Percentiles rank a stretch among this genome's conserved stretches.
Conservation (phyloP, 2,113 vertebrate species). For the Petrocephalus microphthalmus region DNA sequence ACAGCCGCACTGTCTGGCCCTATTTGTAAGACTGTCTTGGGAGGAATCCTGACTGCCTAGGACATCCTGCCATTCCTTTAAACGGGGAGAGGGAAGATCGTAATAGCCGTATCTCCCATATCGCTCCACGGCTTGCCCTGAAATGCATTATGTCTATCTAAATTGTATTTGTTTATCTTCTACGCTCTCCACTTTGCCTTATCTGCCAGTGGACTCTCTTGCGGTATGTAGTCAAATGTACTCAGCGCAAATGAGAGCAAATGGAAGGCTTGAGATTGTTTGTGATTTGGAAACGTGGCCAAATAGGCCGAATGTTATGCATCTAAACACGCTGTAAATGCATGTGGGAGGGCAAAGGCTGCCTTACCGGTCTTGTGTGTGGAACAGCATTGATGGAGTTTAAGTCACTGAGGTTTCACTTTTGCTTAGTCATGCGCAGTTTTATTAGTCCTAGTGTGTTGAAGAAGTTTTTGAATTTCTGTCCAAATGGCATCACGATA, state of each 20-base stretch:
- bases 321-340: not conserved
- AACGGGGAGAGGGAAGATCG: not conserved
- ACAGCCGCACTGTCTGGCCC: not conserved
- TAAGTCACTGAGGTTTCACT: not conserved
- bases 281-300: not conserved
- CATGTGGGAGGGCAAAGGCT: not conserved
- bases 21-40: not conserved
- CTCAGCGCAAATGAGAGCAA: not conserved
- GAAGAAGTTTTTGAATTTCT: slow-evolving; percentile 3
- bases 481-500: not conserved
- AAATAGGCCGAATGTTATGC: not conserved
- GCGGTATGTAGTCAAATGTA: not conserved
- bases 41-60: not conserved
- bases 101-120: not conserved
- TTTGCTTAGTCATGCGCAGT: not conserved
- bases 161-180: not conserved
- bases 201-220: not conserved
- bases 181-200: not conserved
- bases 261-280: not conserved
- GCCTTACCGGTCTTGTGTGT: not conserved
- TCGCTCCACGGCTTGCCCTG: not conserved
- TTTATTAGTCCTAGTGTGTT: not conserved
- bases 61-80: not conserved
- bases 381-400: not conserved
- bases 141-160: not conserved